A percentile compares a stretch with the other conserved stretches of the same genome.
These are phyloP conservation scores for Pyrochroa serraticornis DNA, from an alignment of 2,888 invertebrate species.

Conservation along the genomic window DNA sequence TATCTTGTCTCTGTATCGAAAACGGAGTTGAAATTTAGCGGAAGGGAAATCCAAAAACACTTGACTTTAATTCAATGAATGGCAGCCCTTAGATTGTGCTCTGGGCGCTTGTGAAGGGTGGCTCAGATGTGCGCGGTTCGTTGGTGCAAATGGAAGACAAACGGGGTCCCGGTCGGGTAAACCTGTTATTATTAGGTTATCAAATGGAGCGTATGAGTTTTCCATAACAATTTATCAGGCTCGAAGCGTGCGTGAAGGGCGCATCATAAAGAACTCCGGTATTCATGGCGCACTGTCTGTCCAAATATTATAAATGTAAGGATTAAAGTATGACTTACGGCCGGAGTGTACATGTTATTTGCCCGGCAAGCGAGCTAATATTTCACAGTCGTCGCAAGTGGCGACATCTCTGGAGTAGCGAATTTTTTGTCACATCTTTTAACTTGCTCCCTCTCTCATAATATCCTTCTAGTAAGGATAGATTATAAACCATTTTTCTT, in stretches of 20 bases:
- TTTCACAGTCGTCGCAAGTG: slow-evolving; percentile 42
- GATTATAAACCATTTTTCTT: slow-evolving; percentile 36
- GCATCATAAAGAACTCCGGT: slow-evolving; percentile 28
- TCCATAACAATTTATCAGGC: slow-evolving; percentile 32
- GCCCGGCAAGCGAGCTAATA: slow-evolving; percentile 45
- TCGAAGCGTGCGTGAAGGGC: slow-evolving; percentile 19
- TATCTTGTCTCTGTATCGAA: no score
- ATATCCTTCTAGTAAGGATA: slow-evolving; percentile 31
- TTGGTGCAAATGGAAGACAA: slow-evolving; percentile 1
- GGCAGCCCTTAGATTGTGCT: no score
- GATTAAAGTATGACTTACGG: slow-evolving; percentile 46
- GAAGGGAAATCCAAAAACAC: no score
- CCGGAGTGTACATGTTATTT: slow-evolving; percentile 42
- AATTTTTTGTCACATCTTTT: slow-evolving; percentile 36
- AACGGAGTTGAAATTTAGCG: no score
- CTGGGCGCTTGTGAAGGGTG: not conserved
- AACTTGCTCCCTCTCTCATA: slow-evolving; percentile 34
- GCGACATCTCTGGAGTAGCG: slow-evolving; percentile 42
- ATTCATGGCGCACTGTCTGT: slow-evolving; percentile 36
- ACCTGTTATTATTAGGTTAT: slow-evolving; percentile 21
- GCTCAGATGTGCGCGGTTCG: not conserved
- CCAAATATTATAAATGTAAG: slow-evolving; percentile 46
- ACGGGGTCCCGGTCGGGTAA: not conserved
- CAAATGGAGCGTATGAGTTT: slow-evolving; percentile 25
- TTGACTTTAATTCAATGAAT: no score